Conservation (phyloP, 2,888 invertebrate species). For the Lasioglossum zephyrum region DNA sequence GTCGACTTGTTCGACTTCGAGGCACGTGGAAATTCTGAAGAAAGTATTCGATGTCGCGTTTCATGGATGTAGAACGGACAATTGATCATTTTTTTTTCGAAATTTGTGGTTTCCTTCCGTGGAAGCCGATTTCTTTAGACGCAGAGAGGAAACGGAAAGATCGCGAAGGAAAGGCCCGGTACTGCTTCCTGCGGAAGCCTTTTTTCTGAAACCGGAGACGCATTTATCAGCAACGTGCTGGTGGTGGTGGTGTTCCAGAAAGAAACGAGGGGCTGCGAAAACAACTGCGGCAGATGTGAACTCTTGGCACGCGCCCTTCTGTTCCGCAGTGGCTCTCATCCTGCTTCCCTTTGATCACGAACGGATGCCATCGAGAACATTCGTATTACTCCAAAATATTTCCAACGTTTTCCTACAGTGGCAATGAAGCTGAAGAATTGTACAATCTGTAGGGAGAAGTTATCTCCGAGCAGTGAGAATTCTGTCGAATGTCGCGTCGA, state of each 20-base stretch:
- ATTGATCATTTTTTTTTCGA: not conserved
- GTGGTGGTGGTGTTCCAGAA: constrained; percentile 70
- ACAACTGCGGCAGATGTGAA: constrained; percentile 81
- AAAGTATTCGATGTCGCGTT: not conserved
- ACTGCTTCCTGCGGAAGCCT: constrained; percentile 82
- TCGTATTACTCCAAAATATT: not conserved
- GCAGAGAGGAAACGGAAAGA: constrained; percentile 47
- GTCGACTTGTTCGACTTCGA: not conserved
- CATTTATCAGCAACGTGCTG: constrained; percentile 53
- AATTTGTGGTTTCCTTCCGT: constrained; percentile 10
- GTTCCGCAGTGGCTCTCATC: constrained; percentile 76
- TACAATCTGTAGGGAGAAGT: not conserved
- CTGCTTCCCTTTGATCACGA: not conserved
- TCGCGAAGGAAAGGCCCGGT: constrained; percentile 70
- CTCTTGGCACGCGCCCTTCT: constrained; percentile 83
- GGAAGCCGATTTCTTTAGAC: constrained; percentile 20
- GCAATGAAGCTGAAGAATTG: not conserved
- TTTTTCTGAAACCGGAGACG: constrained; percentile 78
- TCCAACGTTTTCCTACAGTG: not conserved
- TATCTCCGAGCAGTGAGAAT: no score
- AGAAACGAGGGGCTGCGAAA: constrained; percentile 78
- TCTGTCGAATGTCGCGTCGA: no score
- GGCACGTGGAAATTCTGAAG: not conserved
- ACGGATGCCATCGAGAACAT: not conserved
- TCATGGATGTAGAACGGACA: not conserved